Conservation (phyloP, 2,888 invertebrate species). For the Saturnia japonica region DNA sequence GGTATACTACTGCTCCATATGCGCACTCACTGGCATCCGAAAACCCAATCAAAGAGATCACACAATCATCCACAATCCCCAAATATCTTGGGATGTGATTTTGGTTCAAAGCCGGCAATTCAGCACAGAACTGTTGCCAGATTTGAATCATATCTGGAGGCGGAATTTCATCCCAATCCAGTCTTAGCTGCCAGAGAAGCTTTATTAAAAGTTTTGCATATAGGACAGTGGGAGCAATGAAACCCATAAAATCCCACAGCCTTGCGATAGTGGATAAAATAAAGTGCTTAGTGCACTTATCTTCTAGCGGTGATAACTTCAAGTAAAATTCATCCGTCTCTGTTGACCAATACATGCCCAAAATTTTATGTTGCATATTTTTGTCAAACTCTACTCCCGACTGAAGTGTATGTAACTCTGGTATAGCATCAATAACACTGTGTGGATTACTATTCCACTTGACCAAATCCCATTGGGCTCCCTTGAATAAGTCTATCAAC, state of each 20-base stretch:
- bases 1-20: constrained; percentile 22
- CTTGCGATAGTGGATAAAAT: constrained; percentile 27
- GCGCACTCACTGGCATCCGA: constrained; percentile 25
- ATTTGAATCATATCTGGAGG: constrained; percentile 3
- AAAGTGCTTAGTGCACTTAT: constrained; percentile 24
- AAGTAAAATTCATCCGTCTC: not conserved
- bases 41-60: constrained; percentile 21
- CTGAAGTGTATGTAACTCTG: not conserved
- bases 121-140: constrained; percentile 8
- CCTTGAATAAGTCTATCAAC: not conserved
- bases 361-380: not conserved
- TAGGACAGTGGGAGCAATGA: constrained; percentile 25
- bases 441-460: too few relatives aligned
- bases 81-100: constrained; percentile 25
- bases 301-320: too few relatives aligned
- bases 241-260: constrained; percentile 27
- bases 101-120: constrained; percentile 11
- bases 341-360: constrained; percentile 16
- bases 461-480: too few relatives aligned
- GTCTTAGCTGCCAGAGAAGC: constrained; percentile 13
- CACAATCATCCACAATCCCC: constrained; percentile 14
- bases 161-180: constrained; percentile 26
- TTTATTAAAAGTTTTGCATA: constrained; percentile 28
- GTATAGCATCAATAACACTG: too few relatives aligned
- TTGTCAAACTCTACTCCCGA: constrained; percentile 14